phyloP scores from a whole-genome alignment of 2,113 vertebrate species.

The Gorsachius goisagi region DNA sequence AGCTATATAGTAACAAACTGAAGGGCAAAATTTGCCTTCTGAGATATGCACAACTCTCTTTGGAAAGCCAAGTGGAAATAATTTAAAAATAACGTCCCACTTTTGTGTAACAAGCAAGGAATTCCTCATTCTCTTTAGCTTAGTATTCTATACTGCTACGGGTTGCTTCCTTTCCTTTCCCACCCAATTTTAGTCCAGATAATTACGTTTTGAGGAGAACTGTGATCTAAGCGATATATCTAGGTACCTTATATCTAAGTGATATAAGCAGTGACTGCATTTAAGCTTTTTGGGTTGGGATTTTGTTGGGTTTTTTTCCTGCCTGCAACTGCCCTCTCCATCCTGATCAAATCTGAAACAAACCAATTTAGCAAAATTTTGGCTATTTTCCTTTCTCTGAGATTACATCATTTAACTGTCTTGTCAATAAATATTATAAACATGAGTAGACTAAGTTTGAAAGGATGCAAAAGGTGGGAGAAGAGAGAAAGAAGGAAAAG shows the following conservation, averaged over 20 bases:
- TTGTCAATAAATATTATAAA: not conserved
- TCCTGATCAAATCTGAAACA: not conserved
- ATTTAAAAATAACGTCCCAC: not conserved
- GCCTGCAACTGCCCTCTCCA: not conserved
- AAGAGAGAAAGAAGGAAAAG: not conserved
- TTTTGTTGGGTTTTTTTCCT: not conserved
- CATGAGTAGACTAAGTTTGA: not conserved
- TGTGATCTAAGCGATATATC: not conserved
- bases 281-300: not conserved
- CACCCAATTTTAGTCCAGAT: not conserved
- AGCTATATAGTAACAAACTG: not conserved
- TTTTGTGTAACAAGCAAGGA: conserved; percentile 31
- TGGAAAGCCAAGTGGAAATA: conserved; percentile 15
- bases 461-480: not conserved
- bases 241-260: not conserved
- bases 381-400: not conserved
- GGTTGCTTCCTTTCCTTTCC: not conserved
- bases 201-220: not conserved
- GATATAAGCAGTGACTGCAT: not conserved
- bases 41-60: not conserved
- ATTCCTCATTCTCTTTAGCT: not conserved
- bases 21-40: conserved; percentile 12
- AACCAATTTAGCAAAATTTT: not conserved
- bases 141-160: not conserved
- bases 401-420: not conserved